Percentiles rank a stretch among this genome's conserved stretches.
These are phyloP conservation scores for Clitarchus hookeri DNA, from an alignment of 2,888 invertebrate species.

Conservation along the genomic window DNA sequence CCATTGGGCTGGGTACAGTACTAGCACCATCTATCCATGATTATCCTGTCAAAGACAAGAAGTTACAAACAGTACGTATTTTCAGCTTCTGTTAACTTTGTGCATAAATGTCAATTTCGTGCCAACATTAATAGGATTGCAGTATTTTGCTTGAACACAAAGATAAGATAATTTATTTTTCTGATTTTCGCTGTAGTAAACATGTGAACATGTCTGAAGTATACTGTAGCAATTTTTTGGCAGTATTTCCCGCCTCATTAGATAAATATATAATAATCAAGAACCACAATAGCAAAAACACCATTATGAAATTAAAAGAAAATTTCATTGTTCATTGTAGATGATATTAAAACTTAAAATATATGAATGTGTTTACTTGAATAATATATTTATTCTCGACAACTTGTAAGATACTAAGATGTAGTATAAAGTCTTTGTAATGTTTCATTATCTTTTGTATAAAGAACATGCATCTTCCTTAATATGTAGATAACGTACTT, in stretches of 20 bases:
- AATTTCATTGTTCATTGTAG: background rate
- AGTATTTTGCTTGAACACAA: background rate
- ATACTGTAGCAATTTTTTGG: background rate
- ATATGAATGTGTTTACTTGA: constrained; percentile 15
- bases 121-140: no score
- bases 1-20: no score
- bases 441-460: constrained; percentile 34
- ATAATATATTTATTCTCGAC: background rate
- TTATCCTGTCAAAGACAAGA: no score
- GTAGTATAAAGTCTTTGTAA: constrained; percentile 24
- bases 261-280: constrained; percentile 1
- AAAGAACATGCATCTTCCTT: constrained; percentile 29
- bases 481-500: constrained; percentile 26
- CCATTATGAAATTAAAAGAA: background rate
- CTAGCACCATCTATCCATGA: no score
- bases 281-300: constrained; percentile 8
- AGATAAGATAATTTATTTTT: background rate
- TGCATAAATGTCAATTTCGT: no score
- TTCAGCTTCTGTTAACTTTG: no score
- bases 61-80: no score
- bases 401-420: background rate
- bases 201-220: background rate
- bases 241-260: background rate
- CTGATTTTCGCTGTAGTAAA: background rate
- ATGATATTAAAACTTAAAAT: background rate